Evolutionary conservation across 2,113 vertebrate species (phyloP), one percentile per base, ranked within the genome.

Genomic region (Amphilophus citrinellus): DNA sequence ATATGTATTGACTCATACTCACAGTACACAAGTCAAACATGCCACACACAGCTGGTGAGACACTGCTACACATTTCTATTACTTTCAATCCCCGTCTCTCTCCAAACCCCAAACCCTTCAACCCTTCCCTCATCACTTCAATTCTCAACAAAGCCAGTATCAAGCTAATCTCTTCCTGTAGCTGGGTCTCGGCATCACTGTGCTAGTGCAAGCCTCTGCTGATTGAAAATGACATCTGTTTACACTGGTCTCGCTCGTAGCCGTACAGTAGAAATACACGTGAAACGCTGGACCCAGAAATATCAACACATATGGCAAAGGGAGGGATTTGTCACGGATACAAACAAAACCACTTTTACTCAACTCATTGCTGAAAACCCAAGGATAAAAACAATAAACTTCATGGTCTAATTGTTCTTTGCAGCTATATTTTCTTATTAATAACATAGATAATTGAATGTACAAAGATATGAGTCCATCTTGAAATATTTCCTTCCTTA

Each of bases 191-290:
- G 87, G 85, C 83, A 58, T 89, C 87, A 85, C 89, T 88, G 88
- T 76, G 88, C 89, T 44, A 63, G 77, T 89, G 86, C 83, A 82
- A 7, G 89, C 82, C 78, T 84, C 77, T 7, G 32, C 89, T 94
- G 91, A 93, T 88, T 93, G 84, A 84, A 94, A 87, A 83, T 78
- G 94, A 95, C 93, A 93, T 89, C 90, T 93, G 91, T 93, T 93
- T 94, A 90, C 84, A 90, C 85, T 91, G 87, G 76, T 90, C 62
- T 89, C 81, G 90, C 84, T 88, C 8, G 11, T n/a, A 75, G 77
- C 86, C 87, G 59, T 56, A 44, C 82, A 84, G 79, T 27, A 61
- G 50, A 87, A 78, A 83, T 15, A 80, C 82, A 84, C 78, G 56
- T 8, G 42, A n/a, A 66, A 63, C 3, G 9, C 47, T 71, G 3